These are phyloP conservation scores for Parazoanthus swiftii DNA, from an alignment of 92 coral and sea anemone species.

Conservation along the genomic window DNA sequence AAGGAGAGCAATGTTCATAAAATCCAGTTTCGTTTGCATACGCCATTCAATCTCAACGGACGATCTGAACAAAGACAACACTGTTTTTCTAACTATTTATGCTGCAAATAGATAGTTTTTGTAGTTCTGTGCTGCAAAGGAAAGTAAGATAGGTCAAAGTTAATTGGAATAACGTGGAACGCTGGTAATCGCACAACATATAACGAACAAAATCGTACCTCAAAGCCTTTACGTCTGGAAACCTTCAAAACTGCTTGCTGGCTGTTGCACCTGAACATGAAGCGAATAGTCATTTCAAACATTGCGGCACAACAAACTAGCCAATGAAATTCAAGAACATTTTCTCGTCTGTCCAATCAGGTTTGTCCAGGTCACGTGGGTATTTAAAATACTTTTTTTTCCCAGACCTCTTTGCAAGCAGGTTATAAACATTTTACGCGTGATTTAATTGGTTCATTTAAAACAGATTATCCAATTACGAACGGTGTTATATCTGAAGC, in stretches of 20 bases:
- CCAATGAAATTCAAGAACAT: constrained; percentile 49
- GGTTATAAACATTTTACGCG: constrained; percentile 29
- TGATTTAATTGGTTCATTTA: constrained; percentile 56
- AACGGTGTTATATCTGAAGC: neutral
- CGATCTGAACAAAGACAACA: constrained; percentile 2
- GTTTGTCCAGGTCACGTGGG: constrained; percentile 49
- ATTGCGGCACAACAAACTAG: constrained; percentile 54
- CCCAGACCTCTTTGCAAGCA: constrained; percentile 37
- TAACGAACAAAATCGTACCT: neutral
- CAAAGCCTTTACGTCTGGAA: neutral
- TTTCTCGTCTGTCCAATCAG: constrained; percentile 42
- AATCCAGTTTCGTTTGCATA: neutral
- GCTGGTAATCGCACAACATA: neutral
- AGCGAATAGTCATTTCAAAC: constrained; percentile 61
- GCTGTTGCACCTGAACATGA: constrained; percentile 7
- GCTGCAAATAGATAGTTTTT: neutral
- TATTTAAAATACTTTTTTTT: constrained; percentile 33
- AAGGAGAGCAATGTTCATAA: neutral
- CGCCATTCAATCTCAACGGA: constrained; percentile 37
- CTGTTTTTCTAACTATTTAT: neutral
- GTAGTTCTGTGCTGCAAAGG: neutral
- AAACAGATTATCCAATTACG: constrained; percentile 44
- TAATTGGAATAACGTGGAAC: neutral
- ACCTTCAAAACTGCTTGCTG: neutral
- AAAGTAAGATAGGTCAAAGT: neutral